Percentiles rank a stretch among this genome's conserved stretches.
phyloP scores from a whole-genome alignment of 2,888 invertebrate species.

The Ypsolopha scabrella region DNA sequence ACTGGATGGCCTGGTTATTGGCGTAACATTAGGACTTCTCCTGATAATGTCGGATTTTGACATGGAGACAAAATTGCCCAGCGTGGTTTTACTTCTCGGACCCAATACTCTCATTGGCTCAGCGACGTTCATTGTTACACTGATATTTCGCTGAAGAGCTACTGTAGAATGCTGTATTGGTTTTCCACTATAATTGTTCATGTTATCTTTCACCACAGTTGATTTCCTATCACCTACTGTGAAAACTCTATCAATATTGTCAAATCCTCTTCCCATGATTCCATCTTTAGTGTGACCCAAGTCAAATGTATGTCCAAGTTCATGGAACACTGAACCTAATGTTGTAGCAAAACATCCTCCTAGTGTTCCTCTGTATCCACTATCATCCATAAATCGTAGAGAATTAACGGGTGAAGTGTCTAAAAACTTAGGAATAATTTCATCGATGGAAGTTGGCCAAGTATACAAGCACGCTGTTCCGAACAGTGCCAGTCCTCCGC shows the following conservation, averaged over 20 bases:
- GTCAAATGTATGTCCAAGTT: conserved; percentile 94
- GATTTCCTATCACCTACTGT: conserved; percentile 69
- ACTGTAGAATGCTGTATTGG: conserved; percentile 74
- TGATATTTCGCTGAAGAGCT: conserved; percentile 70
- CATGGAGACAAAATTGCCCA: conserved; percentile 65
- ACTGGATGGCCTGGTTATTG: conserved; percentile 64
- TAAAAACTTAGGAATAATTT: conserved; percentile 71
- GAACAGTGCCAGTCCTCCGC: conserved; percentile 91
- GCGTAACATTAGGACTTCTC: conserved; percentile 62
- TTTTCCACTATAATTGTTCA: conserved; percentile 70
- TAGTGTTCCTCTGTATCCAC: conserved; percentile 88
- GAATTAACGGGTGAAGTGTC: conserved; percentile 76
- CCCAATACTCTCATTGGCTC: conserved; percentile 61
- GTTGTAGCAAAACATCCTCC: conserved; percentile 93
- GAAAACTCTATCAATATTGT: conserved; percentile 84
- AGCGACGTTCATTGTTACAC: conserved; percentile 73
- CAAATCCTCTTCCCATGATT: conserved; percentile 93
- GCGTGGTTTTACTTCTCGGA: conserved; percentile 62
- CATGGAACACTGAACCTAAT: conserved; percentile 92
- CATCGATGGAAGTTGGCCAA: conserved; percentile 82
- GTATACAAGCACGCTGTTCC: conserved; percentile 92
- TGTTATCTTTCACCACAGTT: conserved; percentile 54
- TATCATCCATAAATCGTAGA: conserved; percentile 86
- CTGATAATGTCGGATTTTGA: conserved; percentile 54
- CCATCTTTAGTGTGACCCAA: conserved; percentile 91